Evolutionary conservation across 2,113 vertebrate genomes (phyloP).

Genomic region (Anolis sagrei): DNA sequence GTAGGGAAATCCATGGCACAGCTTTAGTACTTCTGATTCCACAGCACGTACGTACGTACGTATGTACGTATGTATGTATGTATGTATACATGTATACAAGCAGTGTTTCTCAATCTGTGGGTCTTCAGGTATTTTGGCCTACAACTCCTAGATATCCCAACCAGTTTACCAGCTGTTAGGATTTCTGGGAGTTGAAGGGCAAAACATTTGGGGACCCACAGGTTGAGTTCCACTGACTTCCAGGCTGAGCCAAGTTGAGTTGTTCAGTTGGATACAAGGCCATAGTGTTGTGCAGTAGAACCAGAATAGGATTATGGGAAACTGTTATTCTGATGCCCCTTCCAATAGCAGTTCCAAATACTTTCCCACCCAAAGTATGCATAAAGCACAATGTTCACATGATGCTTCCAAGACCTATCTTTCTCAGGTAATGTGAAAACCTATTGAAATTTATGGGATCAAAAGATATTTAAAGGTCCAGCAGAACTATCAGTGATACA

Average conservation of each 20-base stretch:
- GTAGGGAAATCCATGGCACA: neutral
- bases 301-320: neutral
- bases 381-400: neutral
- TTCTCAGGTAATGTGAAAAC: neutral
- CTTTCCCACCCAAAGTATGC: neutral
- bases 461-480: neutral
- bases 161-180: too few relatives aligned
- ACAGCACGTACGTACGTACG: too few relatives aligned
- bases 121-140: too few relatives aligned
- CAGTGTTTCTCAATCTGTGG: neutral
- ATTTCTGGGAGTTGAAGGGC: too few relatives aligned
- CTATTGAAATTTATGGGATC: neutral
- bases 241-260: neutral
- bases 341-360: neutral
- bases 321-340: fast-evolving
- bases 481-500: neutral
- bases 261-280: neutral
- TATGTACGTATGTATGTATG: too few relatives aligned
- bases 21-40: neutral
- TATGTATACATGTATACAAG: neutral
- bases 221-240: too few relatives aligned
- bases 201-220: too few relatives aligned
- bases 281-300: neutral
- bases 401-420: neutral
- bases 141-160: too few relatives aligned